Evolutionary conservation across 2,113 vertebrate genomes (phyloP).

Genomic region (Chionodraco myersi): DNA sequence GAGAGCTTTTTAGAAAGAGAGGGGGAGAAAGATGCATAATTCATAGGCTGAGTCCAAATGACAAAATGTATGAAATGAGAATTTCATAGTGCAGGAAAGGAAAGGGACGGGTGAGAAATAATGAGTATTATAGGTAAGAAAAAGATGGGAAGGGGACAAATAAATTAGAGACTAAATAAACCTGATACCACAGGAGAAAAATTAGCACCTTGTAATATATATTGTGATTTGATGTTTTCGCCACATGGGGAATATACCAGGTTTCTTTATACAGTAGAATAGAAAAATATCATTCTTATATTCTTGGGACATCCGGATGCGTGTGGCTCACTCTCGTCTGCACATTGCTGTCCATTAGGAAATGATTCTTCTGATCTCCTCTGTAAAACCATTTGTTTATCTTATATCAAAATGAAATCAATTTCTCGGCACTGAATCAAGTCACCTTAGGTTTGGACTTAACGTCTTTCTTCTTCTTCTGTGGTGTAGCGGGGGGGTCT

Average conservation of each 20-base stretch:
- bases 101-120: conserved; percentile 37
- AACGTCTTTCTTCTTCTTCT: conserved; percentile 46
- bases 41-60: conserved; percentile 88
- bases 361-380: neutral
- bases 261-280: conserved; percentile 1
- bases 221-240: conserved; percentile 73
- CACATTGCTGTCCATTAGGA: neutral
- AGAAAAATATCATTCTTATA: neutral
- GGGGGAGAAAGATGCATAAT: conserved; percentile 88
- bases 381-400: neutral
- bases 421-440: neutral
- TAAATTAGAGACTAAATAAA: conserved; percentile 77
- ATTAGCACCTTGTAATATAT: conserved; percentile 87
- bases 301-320: no score
- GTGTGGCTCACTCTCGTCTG: neutral
- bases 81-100: conserved; percentile 91
- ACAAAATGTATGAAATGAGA: conserved; percentile 96
- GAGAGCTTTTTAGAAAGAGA: neutral
- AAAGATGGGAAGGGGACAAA: conserved; percentile 42
- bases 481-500: conserved; percentile 45
- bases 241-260: neutral
- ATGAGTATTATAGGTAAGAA: conserved; percentile 54
- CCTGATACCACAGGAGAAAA: conserved; percentile 43
- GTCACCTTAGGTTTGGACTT: conserved; percentile 76
- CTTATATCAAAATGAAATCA: no score